Evolutionary conservation across 2,113 vertebrate genomes (phyloP).

Genomic region (Albula goreensis): DNA sequence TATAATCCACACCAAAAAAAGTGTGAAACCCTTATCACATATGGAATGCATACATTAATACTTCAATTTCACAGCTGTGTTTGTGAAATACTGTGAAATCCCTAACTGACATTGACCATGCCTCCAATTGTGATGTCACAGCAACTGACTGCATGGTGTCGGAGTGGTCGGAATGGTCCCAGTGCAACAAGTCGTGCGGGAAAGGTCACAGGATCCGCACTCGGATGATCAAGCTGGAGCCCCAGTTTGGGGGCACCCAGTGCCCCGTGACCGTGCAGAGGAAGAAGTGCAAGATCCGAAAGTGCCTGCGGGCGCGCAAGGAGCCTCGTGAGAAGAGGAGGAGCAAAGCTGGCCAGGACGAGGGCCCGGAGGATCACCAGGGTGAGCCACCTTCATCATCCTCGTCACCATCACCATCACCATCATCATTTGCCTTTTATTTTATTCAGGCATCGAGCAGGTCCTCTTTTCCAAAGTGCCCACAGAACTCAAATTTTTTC

Average conservation of each 20-base stretch:
- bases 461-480: too few relatives aligned
- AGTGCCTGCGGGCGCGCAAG: constrained; percentile 86
- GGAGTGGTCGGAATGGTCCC: constrained; percentile 94
- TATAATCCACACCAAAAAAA: too few relatives aligned
- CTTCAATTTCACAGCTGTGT: too few relatives aligned
- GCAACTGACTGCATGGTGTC: constrained; percentile 88
- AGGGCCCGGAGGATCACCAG: constrained; percentile 76
- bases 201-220: constrained; percentile 94
- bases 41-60: too few relatives aligned
- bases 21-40: too few relatives aligned
- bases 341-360: constrained; percentile 79
- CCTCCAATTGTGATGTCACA: constrained; percentile 45
- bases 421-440: neutral
- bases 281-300: constrained; percentile 88
- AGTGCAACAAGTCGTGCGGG: constrained; percentile 96
- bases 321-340: constrained; percentile 87
- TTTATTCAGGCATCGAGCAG: too few relatives aligned
- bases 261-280: constrained; percentile 91
- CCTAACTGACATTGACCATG: too few relatives aligned
- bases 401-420: neutral
- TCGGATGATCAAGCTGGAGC: constrained; percentile 85
- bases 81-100: too few relatives aligned
- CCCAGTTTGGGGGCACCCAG: constrained; percentile 87
- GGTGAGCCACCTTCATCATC: constrained; percentile 61
- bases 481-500: too few relatives aligned